A percentile compares a stretch with the other conserved stretches of the same genome.
These are phyloP conservation scores for Eurytoma adleriae DNA, from an alignment of 2,888 invertebrate genomes.

Conservation along the genomic window DNA sequence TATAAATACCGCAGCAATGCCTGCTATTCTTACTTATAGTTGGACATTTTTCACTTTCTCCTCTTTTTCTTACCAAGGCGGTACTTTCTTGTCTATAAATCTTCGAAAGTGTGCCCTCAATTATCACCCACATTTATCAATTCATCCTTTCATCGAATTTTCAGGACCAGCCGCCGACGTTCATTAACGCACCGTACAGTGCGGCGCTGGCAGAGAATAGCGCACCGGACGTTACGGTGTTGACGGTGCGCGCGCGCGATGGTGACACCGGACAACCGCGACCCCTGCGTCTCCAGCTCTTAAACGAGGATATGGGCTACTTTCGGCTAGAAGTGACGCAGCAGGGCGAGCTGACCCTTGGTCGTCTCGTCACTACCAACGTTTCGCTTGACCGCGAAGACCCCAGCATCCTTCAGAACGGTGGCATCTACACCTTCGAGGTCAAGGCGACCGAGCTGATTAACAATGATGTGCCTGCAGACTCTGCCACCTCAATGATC, in stretches of 20 bases:
- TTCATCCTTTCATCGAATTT: background rate
- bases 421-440: conserved; percentile 86
- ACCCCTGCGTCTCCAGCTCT: conserved; percentile 82
- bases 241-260: conserved; percentile 86
- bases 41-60: background rate
- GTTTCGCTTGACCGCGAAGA: conserved; percentile 86
- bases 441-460: conserved; percentile 86
- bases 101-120: background rate
- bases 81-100: background rate
- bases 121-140: too few species aligned
- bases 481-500: conserved; percentile 82
- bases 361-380: conserved; percentile 80
- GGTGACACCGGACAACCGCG: conserved; percentile 88
- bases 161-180: conserved; percentile 88
- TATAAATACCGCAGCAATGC: too few species aligned
- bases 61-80: too few species aligned
- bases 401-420: conserved; percentile 84
- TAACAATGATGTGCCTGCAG: conserved; percentile 83
- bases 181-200: conserved; percentile 88
- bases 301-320: conserved; percentile 83
- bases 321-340: conserved; percentile 80
- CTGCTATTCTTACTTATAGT: background rate
- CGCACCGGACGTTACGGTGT: conserved; percentile 78
- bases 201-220: conserved; percentile 87
- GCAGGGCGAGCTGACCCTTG: conserved; percentile 79